Conservation (phyloP, 2,797 vertebrate species). For the Coreius guichenoti region DNA sequence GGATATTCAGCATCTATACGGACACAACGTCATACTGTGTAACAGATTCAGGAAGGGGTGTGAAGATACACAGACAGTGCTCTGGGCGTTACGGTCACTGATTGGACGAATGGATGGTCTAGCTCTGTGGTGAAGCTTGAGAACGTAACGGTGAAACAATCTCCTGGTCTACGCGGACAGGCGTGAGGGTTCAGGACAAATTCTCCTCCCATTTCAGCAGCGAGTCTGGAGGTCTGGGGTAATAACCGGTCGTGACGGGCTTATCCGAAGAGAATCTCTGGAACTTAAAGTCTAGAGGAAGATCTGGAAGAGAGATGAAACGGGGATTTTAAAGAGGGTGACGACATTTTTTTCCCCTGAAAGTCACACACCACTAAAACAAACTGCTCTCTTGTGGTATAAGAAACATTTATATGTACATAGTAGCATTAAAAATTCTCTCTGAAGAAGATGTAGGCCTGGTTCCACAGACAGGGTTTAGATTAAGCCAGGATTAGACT, state of each 20-base stretch:
- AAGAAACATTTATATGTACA: not conserved
- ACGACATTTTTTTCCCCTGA: not conserved
- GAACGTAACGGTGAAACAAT: not conserved
- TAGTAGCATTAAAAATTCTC: not conserved
- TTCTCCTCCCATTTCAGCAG: constrained; percentile 80
- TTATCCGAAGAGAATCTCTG: constrained; percentile 87
- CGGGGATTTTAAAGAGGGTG: not conserved
- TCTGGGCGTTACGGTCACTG: constrained; percentile 56
- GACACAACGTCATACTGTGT: constrained; percentile 14
- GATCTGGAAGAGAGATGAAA: constrained; percentile 76
- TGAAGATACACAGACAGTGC: constrained; percentile 27
- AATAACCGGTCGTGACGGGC: constrained; percentile 89
- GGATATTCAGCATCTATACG: constrained; percentile 12
- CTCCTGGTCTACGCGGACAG: constrained; percentile 60
- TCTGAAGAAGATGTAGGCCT: not conserved
- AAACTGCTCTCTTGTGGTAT: not conserved
- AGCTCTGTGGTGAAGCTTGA: constrained; percentile 13
- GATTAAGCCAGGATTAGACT: too few relatives aligned
- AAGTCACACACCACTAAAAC: not conserved
- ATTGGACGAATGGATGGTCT: constrained; percentile 52
- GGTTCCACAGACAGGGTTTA: too few relatives aligned
- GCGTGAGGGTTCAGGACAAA: constrained; percentile 61
- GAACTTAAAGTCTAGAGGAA: constrained; percentile 94
- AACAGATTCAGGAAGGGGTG: constrained; percentile 2
- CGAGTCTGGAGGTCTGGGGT: constrained; percentile 85